Evolutionary conservation across 2,113 vertebrate genomes (phyloP).

Genomic region (Ictidomys tridecemlineatus): DNA sequence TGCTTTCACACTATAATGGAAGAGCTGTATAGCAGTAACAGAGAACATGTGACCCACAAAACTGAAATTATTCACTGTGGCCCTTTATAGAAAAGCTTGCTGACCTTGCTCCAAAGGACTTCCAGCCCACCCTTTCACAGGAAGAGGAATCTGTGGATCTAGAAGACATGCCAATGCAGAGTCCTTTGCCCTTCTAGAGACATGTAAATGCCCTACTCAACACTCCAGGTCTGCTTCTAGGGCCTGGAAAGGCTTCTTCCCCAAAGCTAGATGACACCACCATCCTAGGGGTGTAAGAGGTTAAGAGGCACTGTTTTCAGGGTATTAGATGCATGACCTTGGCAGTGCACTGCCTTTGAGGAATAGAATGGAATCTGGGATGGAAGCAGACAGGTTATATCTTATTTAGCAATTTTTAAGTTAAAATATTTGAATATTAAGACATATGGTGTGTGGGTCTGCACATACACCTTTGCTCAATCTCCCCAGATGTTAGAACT

Average conservation of each 20-base stretch:
- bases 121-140: background rate
- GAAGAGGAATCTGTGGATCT: too few species aligned
- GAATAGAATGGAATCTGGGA: background rate
- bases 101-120: background rate
- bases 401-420: background rate
- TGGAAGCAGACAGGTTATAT: background rate
- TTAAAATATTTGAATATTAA: conserved; percentile 1
- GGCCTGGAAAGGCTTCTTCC: background rate
- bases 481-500: background rate
- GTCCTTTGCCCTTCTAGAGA: background rate
- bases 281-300: background rate
- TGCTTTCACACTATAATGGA: background rate
- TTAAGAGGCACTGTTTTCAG: background rate
- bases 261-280: background rate
- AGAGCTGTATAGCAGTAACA: background rate
- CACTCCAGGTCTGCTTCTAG: background rate
- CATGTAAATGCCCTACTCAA: too few species aligned
- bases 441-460: background rate
- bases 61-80: background rate
- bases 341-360: background rate
- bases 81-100: background rate
- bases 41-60: background rate
- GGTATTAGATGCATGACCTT: background rate
- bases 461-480: background rate
- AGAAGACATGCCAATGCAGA: background rate